Evolutionary conservation across 2,113 vertebrate species (phyloP).

Genomic region (Ornithorhynchus anatinus): DNA sequence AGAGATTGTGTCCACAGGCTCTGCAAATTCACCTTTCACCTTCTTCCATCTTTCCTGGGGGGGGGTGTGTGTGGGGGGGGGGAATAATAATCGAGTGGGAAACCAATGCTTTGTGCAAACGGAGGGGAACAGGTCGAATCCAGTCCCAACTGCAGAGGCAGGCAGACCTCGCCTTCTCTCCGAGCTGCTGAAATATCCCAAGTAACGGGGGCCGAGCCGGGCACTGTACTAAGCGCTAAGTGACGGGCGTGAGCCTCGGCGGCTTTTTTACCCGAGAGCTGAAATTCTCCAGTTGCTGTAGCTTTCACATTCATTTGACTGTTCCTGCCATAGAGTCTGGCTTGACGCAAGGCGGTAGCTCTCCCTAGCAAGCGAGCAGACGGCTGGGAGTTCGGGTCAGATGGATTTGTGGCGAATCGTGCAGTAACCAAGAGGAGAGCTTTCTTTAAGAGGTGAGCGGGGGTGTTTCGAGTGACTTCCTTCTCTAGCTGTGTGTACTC

Average conservation of each 20-base stretch:
- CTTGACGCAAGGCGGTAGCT: neutral
- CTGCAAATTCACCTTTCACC: no score
- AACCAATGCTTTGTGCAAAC: no score
- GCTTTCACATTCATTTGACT: neutral
- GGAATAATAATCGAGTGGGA: no score
- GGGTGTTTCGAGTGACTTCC: no score
- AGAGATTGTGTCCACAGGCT: no score
- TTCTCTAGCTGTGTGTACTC: no score
- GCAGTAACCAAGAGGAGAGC: neutral
- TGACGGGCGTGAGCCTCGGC: neutral
- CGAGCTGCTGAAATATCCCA: conserved; percentile 46
- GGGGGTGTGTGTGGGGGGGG: no score
- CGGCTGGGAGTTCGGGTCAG: neutral
- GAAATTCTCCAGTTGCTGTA: neutral
- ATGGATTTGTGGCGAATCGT: neutral
- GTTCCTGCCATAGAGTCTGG: neutral
- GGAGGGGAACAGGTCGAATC: no score
- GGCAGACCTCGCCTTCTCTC: conserved; percentile 28
- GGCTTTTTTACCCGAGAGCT: neutral
- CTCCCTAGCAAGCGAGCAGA: neutral
- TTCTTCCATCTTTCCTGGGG: no score
- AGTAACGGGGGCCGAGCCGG: neutral
- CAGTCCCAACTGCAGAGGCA: no score
- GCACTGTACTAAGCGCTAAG: conserved; percentile 37
- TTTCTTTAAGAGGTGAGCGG: fast-evolving